A percentile compares a stretch with the other conserved stretches of the same genome.
These are phyloP conservation scores for Hippocampus guttulatus DNA, from an alignment of 2,113 vertebrate species.

Conservation along the genomic window DNA sequence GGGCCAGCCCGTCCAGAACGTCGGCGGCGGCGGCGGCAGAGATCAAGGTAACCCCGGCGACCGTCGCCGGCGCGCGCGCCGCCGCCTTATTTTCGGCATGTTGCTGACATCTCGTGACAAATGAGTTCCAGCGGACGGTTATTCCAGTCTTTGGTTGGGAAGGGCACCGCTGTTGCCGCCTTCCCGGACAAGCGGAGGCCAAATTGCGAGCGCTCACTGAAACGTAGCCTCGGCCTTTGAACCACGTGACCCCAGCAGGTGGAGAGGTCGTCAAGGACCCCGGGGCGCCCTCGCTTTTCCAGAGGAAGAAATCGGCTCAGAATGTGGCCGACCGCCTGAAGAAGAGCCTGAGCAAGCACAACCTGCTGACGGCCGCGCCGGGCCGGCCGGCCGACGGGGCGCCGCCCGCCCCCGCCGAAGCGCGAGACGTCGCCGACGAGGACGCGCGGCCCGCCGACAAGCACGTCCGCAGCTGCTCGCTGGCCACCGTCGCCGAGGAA, in stretches of 20 bases:
- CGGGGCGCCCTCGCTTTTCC: slow-evolving; percentile 58
- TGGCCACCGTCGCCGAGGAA: slow-evolving; percentile 88
- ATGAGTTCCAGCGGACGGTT: no score
- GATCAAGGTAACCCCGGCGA: slow-evolving; percentile 44
- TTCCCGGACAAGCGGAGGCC: no score
- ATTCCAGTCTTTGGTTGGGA: background rate
- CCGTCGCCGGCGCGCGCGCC: no score
- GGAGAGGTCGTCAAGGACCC: slow-evolving; percentile 34
- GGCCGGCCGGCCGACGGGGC: background rate
- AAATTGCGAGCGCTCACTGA: no score
- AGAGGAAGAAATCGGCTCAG: slow-evolving; percentile 60
- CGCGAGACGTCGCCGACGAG: slow-evolving; percentile 38
- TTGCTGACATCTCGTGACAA: no score
- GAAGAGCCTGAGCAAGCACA: slow-evolving; percentile 82
- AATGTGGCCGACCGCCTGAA: slow-evolving; percentile 84
- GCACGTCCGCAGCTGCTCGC: slow-evolving; percentile 63
- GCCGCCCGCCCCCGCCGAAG: background rate
- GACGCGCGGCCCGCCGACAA: slow-evolving; percentile 64
- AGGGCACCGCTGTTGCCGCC: no score
- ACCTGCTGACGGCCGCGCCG: slow-evolving; percentile 60
- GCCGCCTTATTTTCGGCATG: no score
- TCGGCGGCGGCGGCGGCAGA: slow-evolving; percentile 73
- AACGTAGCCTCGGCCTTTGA: background rate
- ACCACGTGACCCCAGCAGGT: slow-evolving; percentile 11
- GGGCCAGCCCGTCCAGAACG: slow-evolving; percentile 84